Base-by-base conservation (phyloP, 2,113 vertebrate genomes). In the Micronisus gabar region DNA sequence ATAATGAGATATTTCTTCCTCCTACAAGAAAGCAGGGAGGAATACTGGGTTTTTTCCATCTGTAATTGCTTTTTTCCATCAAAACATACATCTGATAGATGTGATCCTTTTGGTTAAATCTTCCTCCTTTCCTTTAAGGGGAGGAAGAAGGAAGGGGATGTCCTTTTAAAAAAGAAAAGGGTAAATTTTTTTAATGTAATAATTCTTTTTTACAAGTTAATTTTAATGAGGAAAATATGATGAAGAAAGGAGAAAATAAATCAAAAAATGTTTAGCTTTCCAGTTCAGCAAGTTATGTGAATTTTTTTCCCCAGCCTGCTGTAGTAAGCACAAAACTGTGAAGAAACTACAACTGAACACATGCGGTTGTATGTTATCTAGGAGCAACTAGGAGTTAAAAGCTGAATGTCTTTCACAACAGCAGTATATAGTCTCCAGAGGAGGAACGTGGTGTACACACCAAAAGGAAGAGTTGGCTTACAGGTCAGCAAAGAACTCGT, bases 31-130 rank as follows among this genome's bases (percentile, higher is more conserved):
- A 53, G 6, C 8, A 18, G 5, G 7, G 18, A 59, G 2, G 6
- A 32, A 67, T 9, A 21, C 6, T 36, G 6, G 0, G 0, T 3
- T 38, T 78, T 53, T 73, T 56, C 29, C 4, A 27, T 53, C 67
- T 66, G 2, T 27, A 74, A 11, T 22, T 86, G 6, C 10, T 48
- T 63, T 73, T 45, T 32, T 23, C 11, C 16, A 29, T 86, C 15
- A 68, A 16, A 86, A 9, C 4, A 11, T 23, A 17, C 2, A 7
- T 34, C 12, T 36, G 16, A 38, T 10, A 38, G 15, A 38, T 17
- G 26, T 5, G n/a, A 75, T 22, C 11, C 6, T 81, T n/a, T 55
- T 27, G 23, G 20, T 63, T 25, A 68, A 68, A 55, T 17, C 27
- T 62, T 53, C 52, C 52, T 53, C 26, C 4, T 23, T 86, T 11